Base-by-base conservation (phyloP, 2,797 vertebrate genomes). In the Amblyopsis hoosieri region DNA sequence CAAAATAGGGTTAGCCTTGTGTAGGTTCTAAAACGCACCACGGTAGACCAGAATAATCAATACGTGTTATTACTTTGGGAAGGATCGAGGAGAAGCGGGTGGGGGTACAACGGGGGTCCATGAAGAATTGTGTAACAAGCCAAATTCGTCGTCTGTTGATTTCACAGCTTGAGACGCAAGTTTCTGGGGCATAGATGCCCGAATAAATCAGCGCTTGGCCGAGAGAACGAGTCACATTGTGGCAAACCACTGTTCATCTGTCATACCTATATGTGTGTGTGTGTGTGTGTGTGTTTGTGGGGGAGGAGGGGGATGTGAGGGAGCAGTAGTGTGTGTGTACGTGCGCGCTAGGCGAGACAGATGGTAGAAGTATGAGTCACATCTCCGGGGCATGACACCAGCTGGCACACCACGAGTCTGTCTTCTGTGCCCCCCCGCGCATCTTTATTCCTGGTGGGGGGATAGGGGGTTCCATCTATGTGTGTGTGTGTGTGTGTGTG, bases 331-430 rank as follows among this genome's bases (percentile, higher is more conserved):
- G 48, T 6, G 51, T 23, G 3, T 45, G 49, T 15, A 45, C 3
- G 42, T 7, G 42, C 54, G 58, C 52, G 58, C 2, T 60, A 53
- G 62, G 48, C 60, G 49, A 12, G 86, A 92, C 89, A 91, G 92
- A 93, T 88, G 92, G 91, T 79, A 82, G 15, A 85, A 85, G 87
- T 83, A 86, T 87, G 91, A 92, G 80, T 81, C 90, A 85, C 80
- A 85, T 90, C 90, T 87, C 83, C 81, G 85, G 89, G 91, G 87
- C 88, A 87, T 77, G 74, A 83, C 78, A 90, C 78, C 87, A 91
- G 91, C 90, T 93, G 91, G 89, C 79, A 93, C 88, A 91, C 87
- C 71, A 75, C 74, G 66, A 81, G 69, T 84, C 83, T 81, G 74
- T 68, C 79, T 62, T 73, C 57, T 15, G 66, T 69, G 2, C 64